These are phyloP conservation scores for Cephalopholis sonnerati DNA, from an alignment of 2,113 vertebrate genomes.

Conservation along the genomic window DNA sequence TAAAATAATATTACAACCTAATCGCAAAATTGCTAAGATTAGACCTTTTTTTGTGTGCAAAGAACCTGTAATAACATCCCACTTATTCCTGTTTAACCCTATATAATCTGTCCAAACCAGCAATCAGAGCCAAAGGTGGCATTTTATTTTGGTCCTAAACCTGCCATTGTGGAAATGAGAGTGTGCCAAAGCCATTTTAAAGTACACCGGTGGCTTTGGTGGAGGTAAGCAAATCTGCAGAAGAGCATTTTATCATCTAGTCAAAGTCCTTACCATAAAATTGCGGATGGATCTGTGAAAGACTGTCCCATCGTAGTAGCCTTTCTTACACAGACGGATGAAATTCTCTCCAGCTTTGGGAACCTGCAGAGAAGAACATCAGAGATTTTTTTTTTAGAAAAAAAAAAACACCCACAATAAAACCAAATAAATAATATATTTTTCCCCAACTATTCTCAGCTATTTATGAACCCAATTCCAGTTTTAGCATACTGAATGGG, in stretches of 20 bases:
- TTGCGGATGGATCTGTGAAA: slow-evolving; percentile 98
- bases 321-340: slow-evolving; percentile 92
- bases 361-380: slow-evolving; percentile 81
- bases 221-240: background rate
- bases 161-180: background rate
- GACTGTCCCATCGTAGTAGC: slow-evolving; percentile 92
- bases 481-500: background rate
- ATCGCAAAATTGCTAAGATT: background rate
- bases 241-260: background rate
- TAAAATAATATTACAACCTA: background rate
- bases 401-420: background rate
- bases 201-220: background rate
- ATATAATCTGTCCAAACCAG: background rate
- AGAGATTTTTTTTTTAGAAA: background rate
- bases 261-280: slow-evolving; percentile 90
- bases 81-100: background rate
- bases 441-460: background rate
- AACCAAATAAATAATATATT: background rate
- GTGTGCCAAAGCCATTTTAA: background rate
- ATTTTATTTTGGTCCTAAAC: background rate
- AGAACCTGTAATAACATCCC: background rate
- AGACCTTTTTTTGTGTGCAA: background rate
- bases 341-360: slow-evolving; percentile 97
- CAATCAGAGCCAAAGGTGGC: background rate
- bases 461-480: background rate